Base-by-base conservation (phyloP, 2,797 vertebrate genomes). In the Caiman crocodilus region DNA sequence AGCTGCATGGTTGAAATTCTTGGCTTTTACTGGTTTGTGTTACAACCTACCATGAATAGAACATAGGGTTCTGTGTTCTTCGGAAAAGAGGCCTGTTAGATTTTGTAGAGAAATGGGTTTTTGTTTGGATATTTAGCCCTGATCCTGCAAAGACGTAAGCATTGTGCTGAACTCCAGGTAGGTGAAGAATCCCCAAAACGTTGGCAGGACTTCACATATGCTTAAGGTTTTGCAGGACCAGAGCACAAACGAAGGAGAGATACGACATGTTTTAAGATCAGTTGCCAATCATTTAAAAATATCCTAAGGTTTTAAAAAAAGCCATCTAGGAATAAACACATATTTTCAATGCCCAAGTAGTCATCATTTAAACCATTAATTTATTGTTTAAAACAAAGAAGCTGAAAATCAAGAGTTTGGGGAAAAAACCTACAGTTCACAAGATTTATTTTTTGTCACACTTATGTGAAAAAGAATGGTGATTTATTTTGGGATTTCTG, bases 401-500 rank as follows among this genome's bases (percentile, higher is more conserved):
- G 61, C 55, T 1, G 12, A 90, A 74, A 56, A 94, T 84, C 61
- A 57, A 90, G 89, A 79, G 2, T 12, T 79, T 88, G 94, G 91
- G 75, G 69, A 93, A 92, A 81, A 50, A 50, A 84, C 76, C 55
- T 61, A 26, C 76, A 93, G 86, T 67, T 75, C 86, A 84, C 83
- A 86, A 69, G 56, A 79, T 73, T 85, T 83, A 90, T 61, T 77
- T 28, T 97, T 96, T 94, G 97, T 97, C 90, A 84, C 89, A 32
- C 83, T 23, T 26, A 64, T 96, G 77, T 95, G 92, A 90, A 96
- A 50, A 92, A 96, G 96, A 95, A 96, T 90, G 96, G 96, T 98
- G 97, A 97, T 98, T 98, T 98, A 98, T 97, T 98, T 94, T 98
- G 97, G 97, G 97, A 98, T 98, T 98, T 98, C 97, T 98, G 98